A percentile compares a stretch with the other conserved stretches of the same genome.
Evolutionary conservation across 2,797 vertebrate genomes (phyloP).

Genomic region (Girardinus metallicus): DNA sequence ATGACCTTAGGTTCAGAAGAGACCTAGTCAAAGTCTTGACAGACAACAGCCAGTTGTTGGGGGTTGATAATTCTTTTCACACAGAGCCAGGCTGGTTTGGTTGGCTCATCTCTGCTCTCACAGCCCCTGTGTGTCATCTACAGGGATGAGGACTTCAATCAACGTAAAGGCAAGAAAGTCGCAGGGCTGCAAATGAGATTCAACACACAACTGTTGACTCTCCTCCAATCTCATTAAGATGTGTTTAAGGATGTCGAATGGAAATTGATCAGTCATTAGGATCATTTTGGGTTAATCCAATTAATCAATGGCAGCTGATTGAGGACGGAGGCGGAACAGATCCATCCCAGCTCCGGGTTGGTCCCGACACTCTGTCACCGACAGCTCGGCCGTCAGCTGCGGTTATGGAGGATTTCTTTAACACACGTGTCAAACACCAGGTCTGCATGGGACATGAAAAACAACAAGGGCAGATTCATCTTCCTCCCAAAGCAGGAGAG

Average conservation of each 20-base stretch:
- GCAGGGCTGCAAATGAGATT: not conserved
- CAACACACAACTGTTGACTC: constrained; percentile 1
- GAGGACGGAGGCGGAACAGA: constrained; percentile 40
- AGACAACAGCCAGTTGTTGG: not conserved
- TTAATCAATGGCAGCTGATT: constrained; percentile 77
- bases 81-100: not conserved
- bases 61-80: not conserved
- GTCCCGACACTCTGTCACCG: constrained; percentile 11
- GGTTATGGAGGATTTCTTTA: constrained; percentile 44
- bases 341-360: constrained; percentile 26
- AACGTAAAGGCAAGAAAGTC: not conserved
- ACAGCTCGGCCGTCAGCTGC: constrained; percentile 4
- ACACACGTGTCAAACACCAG: constrained; percentile 65
- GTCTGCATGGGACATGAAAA: not conserved
- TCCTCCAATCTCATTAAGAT: constrained; percentile 69
- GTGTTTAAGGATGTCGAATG: constrained; percentile 73
- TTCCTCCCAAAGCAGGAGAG: not conserved
- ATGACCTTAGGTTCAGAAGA: not conserved
- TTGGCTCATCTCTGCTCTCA: not conserved
- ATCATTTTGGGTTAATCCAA: constrained; percentile 74
- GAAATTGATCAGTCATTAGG: constrained; percentile 81
- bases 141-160: not conserved
- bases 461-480: not conserved
- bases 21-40: not conserved
- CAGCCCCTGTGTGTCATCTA: no score